These are phyloP conservation scores for Clytia hemisphaerica DNA, from an alignment of 30 jellyfish, hydroid and myxozoan species.

Conservation along the genomic window DNA sequence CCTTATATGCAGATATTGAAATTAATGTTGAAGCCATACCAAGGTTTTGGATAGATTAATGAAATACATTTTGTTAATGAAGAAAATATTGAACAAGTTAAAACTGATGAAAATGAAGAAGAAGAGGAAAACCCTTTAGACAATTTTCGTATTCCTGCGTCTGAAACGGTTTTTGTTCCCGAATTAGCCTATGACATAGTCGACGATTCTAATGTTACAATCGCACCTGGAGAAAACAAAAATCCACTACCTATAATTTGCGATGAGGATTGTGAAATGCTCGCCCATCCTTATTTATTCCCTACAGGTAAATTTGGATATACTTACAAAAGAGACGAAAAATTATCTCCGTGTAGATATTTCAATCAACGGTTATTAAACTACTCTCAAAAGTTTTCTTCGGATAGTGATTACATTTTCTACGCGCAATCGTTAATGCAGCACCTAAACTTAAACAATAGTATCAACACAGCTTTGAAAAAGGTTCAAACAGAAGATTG, in stretches of 20 bases:
- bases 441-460: background rate
- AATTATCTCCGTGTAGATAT: slow-evolving; percentile 19
- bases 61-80: background rate
- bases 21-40: slow-evolving; percentile 4
- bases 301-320: slow-evolving; percentile 34
- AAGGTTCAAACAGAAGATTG: background rate
- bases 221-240: slow-evolving; percentile 40
- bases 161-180: slow-evolving; percentile 11
- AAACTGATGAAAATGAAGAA: slow-evolving; percentile 23
- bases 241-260: background rate
- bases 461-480: slow-evolving; percentile 26
- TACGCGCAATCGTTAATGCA: slow-evolving; percentile 16
- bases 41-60: background rate
- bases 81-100: slow-evolving; percentile 1
- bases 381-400: slow-evolving; percentile 28
- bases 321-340: background rate
- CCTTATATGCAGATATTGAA: slow-evolving; percentile 21
- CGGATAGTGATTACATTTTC: slow-evolving; percentile 29
- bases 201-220: background rate
- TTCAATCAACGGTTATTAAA: slow-evolving; percentile 27
- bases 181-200: background rate
- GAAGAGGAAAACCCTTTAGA: slow-evolving; percentile 23
- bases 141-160: slow-evolving; percentile 6
- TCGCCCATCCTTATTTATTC: slow-evolving; percentile 25
- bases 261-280: slow-evolving; percentile 30